These are phyloP conservation scores for Henicopernis longicauda DNA, from an alignment of 2,113 vertebrate species.

Conservation along the genomic window DNA sequence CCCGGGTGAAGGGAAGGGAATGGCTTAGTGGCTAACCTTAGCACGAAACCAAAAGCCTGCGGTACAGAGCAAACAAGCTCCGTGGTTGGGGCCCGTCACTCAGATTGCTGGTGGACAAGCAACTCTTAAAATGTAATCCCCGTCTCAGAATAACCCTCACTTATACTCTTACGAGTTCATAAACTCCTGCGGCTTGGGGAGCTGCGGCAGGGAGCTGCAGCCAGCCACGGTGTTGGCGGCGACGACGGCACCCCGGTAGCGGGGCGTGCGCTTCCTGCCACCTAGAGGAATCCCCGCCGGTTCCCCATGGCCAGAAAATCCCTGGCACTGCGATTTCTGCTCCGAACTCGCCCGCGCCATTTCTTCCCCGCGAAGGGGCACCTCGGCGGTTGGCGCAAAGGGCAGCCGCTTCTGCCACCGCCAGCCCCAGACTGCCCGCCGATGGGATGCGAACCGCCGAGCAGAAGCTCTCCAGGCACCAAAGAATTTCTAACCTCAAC, in stretches of 20 bases:
- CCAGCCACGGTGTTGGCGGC: accelerated
- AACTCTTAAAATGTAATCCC: background rate
- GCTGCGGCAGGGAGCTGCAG: background rate
- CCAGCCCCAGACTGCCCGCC: background rate
- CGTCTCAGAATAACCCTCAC: background rate
- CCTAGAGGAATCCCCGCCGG: constrained; percentile 38
- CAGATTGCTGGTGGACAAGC: background rate
- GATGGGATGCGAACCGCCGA: accelerated
- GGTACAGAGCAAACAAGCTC: background rate
- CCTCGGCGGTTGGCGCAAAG: background rate
- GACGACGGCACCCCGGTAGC: too few species aligned
- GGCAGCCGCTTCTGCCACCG: accelerated
- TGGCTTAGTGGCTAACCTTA: background rate
- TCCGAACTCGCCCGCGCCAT: background rate
- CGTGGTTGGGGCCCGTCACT: background rate
- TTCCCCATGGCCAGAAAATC: background rate
- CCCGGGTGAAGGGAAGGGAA: background rate
- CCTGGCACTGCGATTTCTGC: background rate
- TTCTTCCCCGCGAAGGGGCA: background rate
- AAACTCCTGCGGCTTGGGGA: background rate
- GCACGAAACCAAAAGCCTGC: background rate
- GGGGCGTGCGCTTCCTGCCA: constrained; percentile 16
- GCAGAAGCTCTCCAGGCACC: background rate
- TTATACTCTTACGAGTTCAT: background rate
- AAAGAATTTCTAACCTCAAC: background rate